Evolutionary conservation across 2,888 invertebrate species (phyloP), one percentile per base, ranked within the genome.

Genomic region (Andrena praecox): DNA sequence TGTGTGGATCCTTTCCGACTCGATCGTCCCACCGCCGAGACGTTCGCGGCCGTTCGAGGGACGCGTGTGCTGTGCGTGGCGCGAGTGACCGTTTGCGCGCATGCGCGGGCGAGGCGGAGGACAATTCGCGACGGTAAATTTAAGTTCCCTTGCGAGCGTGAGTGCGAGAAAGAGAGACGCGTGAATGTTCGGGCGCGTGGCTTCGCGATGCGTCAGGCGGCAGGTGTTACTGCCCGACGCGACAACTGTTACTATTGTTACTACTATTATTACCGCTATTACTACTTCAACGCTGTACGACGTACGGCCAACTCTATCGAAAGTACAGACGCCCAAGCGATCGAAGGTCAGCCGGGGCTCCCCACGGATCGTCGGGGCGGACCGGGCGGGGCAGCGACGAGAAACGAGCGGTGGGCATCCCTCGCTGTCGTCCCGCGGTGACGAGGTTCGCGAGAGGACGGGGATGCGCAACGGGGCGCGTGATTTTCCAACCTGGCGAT

Each of bases 201-300:
- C 42, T 73, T 35, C 71, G 78, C 72, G 74, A 71, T 24, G 80
- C 54, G 77, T 76, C 84, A 50, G n/a, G 35, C 52, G 42, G 42
- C 72, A 50, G 64, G 59, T 35, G 67, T 63, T n/a, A 54, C 48
- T 54, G 77, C 60, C 48, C 72, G 54, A 7, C 50, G 42, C 50
- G 77, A 76, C 84, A 70, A 80, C 70, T 77, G 77, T 84, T 85
- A 85, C 85, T 85, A 82, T 70, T 73, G 77, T 80, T 85, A 85
- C 85, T 84, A 84, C 56, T 84, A 80, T 62, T 84, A 80, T 59
- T 80, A 85, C 68, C 33, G 59, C 77, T 84, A 74, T 66, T 64
- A 77, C 77, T 84, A 84, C 64, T 74, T 79, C 78, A 84, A 70
- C 77, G 76, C 63, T 79, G 73, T 80, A 82, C 83, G 48, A 59